Conservation (phyloP, 2,113 vertebrate species). For the Neodon shergylaensis region DNA sequence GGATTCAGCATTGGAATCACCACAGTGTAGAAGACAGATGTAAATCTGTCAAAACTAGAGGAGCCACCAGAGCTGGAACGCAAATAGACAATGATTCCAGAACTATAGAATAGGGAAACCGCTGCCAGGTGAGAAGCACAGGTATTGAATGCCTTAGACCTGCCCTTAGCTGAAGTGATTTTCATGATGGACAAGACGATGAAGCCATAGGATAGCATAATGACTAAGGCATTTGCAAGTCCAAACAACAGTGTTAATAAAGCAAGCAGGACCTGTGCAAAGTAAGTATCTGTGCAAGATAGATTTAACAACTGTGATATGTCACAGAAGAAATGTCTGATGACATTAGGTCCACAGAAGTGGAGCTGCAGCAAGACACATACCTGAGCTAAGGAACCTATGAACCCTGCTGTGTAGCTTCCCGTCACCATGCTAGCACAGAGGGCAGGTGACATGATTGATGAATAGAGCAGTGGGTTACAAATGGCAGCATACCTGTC, state of each 20-base stretch:
- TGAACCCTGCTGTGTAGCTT: background rate
- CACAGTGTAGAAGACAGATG: background rate
- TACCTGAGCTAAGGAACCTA: background rate
- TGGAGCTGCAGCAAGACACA: background rate
- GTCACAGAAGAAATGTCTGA: slow-evolving; percentile 64
- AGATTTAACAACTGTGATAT: slow-evolving; percentile 27
- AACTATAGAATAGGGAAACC: slow-evolving; percentile 63
- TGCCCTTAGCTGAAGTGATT: slow-evolving; percentile 7
- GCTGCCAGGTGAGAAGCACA: slow-evolving; percentile 57
- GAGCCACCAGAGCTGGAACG: background rate
- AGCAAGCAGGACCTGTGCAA: background rate
- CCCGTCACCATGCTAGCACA: background rate
- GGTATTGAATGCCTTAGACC: background rate
- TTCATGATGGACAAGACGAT: slow-evolving; percentile 49
- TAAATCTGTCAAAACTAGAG: background rate
- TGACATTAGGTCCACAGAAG: slow-evolving; percentile 52
- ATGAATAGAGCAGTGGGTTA: background rate
- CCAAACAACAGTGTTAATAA: slow-evolving; percentile 1
- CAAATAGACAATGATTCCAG: background rate
- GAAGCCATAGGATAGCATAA: slow-evolving; percentile 27
- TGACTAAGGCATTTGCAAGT: background rate
- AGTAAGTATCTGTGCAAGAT: background rate
- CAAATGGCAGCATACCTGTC: background rate
- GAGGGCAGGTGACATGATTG: background rate
- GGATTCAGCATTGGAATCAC: background rate